Conservation (phyloP, 2,797 vertebrate genomes). For the Gobio occitaniae region DNA sequence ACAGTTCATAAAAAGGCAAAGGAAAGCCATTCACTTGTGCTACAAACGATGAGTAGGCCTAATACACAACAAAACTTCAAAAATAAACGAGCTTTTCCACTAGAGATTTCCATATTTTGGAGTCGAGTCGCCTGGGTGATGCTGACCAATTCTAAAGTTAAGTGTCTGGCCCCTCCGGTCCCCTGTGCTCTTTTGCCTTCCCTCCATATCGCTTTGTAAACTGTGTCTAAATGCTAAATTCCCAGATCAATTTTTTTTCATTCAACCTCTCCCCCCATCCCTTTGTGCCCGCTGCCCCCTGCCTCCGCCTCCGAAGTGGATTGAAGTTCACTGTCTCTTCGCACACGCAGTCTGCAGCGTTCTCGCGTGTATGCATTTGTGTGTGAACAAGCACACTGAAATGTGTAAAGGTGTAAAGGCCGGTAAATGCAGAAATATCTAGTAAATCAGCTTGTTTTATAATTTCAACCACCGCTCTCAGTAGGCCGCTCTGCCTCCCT, state of each 20-base stretch:
- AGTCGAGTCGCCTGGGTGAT: slow-evolving; percentile 67
- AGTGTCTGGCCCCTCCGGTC: slow-evolving; percentile 70
- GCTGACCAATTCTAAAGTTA: slow-evolving; percentile 80
- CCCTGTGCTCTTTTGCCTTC: slow-evolving; percentile 64
- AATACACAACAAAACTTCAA: neutral
- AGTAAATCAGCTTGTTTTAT: slow-evolving; percentile 18
- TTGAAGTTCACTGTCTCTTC: slow-evolving; percentile 73
- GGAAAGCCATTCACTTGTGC: neutral
- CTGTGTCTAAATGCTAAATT: slow-evolving; percentile 87
- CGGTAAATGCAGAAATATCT: slow-evolving; percentile 9
- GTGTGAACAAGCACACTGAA: slow-evolving; percentile 30
- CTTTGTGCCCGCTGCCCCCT: slow-evolving; percentile 66
- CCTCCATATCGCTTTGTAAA: slow-evolving; percentile 81
- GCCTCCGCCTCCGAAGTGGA: slow-evolving; percentile 69
- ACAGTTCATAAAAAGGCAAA: neutral
- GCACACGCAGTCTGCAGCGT: slow-evolving; percentile 51
- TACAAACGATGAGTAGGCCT: neutral
- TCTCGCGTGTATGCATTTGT: slow-evolving; percentile 16
- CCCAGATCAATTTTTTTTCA: slow-evolving; percentile 82
- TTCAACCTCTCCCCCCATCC: slow-evolving; percentile 73
- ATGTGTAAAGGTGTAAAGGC: neutral
- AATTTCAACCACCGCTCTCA: slow-evolving; percentile 4
- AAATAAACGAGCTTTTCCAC: neutral
- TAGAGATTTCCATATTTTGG: slow-evolving; percentile 51
- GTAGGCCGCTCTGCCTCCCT: slow-evolving; percentile 6